Evolutionary conservation across 2,888 invertebrate genomes (phyloP).

Genomic region (Agrochola macilenta): DNA sequence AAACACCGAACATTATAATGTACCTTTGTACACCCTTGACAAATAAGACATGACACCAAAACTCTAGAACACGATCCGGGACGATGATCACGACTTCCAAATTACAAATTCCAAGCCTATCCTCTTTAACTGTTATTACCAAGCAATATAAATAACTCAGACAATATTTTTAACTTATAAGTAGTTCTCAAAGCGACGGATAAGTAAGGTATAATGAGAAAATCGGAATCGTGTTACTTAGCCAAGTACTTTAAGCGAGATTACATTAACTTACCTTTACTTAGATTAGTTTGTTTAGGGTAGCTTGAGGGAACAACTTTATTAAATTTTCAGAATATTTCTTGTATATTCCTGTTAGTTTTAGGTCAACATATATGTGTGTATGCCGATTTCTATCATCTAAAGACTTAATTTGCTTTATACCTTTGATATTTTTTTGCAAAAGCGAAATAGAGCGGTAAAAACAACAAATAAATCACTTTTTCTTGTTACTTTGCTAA

Average conservation of each 20-base stretch:
- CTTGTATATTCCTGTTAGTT: constrained; percentile 27
- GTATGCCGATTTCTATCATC: neutral
- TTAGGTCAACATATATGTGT: neutral
- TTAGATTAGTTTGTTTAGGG: constrained; percentile 62
- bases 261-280: constrained; percentile 61
- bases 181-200: constrained; percentile 20
- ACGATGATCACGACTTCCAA: constrained; percentile 1
- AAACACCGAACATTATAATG: neutral
- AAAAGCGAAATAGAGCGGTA: neutral
- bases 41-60: neutral
- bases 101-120: constrained; percentile 3
- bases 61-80: neutral
- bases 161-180: constrained; percentile 40
- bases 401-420: neutral
- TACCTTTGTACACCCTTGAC: neutral
- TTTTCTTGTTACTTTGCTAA: neutral
- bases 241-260: constrained; percentile 54
- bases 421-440: neutral
- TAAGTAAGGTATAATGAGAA: constrained; percentile 59
- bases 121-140: neutral
- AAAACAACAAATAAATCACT: neutral
- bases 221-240: constrained; percentile 54
- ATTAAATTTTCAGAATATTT: constrained; percentile 36
- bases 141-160: constrained; percentile 17
- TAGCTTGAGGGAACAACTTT: constrained; percentile 37